phyloP scores from a whole-genome alignment of 2,888 invertebrate genomes.

The Neoaliturus tenellus region DNA sequence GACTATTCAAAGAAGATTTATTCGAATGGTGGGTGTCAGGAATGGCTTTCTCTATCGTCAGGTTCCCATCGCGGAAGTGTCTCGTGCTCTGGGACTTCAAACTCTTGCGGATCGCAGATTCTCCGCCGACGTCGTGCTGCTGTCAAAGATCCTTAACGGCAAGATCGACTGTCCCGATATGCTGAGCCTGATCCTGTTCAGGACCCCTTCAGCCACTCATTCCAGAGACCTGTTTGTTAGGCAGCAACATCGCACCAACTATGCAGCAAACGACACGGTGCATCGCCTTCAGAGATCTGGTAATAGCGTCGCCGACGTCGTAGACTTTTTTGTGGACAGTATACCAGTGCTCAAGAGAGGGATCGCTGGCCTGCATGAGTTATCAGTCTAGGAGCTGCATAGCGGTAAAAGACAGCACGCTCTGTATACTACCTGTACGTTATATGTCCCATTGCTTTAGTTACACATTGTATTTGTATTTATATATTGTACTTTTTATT shows the following conservation, averaged over 20 bases:
- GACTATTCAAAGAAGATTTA: background rate
- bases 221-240: background rate
- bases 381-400: no score
- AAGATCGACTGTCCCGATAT: background rate
- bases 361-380: no score
- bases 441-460: no score
- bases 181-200: background rate
- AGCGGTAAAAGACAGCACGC: no score
- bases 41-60: background rate
- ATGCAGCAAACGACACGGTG: background rate
- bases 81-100: background rate
- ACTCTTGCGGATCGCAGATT: background rate
- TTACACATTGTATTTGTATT: no score
- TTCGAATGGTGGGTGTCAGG: conserved; percentile 2
- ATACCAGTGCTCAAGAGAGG: no score
- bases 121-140: background rate
- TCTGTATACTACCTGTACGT: no score
- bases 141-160: background rate
- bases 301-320: background rate
- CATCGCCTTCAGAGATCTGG: background rate
- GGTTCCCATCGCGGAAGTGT: background rate
- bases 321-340: conserved; percentile 6
- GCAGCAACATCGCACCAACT: conserved; percentile 13
- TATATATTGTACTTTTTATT: no score
- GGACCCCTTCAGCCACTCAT: background rate